Percentiles rank a stretch among this genome's conserved stretches.
These are phyloP conservation scores for Pinctada fucata DNA, from an alignment of 2,888 invertebrate species.

Conservation along the genomic window DNA sequence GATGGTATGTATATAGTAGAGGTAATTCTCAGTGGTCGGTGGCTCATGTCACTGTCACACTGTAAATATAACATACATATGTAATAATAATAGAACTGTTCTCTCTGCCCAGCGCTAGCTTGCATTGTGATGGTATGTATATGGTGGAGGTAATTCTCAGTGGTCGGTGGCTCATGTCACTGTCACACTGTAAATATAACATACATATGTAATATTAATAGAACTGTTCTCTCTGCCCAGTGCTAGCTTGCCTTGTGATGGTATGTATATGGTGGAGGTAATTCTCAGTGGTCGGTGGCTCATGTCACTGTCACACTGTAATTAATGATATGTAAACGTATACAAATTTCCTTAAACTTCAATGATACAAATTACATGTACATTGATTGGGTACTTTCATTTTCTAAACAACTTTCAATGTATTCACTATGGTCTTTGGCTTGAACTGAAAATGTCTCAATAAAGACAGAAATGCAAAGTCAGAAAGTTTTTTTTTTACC, in stretches of 20 bases:
- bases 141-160: constrained; percentile 89
- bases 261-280: constrained; percentile 95
- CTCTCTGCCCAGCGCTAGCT: constrained; percentile 94
- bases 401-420: not conserved
- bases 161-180: constrained; percentile 52
- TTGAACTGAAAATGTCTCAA: no score
- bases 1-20: constrained; percentile 95
- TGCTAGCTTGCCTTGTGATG: constrained; percentile 94
- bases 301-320: constrained; percentile 51
- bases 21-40: constrained; percentile 80
- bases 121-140: constrained; percentile 94
- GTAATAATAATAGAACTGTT: constrained; percentile 97
- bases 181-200: constrained; percentile 39
- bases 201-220: constrained; percentile 95
- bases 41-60: constrained; percentile 55
- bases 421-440: no score
- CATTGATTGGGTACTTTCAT: no score
- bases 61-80: constrained; percentile 80
- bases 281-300: constrained; percentile 77
- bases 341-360: no score
- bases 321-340: no score
- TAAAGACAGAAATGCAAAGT: no score
- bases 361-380: no score
- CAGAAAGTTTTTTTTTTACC: no score
- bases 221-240: constrained; percentile 97